Evolutionary conservation across 2,888 invertebrate genomes (phyloP), one percentile per base, ranked within the genome.

Genomic region (Rhamphomyia laevipes): DNA sequence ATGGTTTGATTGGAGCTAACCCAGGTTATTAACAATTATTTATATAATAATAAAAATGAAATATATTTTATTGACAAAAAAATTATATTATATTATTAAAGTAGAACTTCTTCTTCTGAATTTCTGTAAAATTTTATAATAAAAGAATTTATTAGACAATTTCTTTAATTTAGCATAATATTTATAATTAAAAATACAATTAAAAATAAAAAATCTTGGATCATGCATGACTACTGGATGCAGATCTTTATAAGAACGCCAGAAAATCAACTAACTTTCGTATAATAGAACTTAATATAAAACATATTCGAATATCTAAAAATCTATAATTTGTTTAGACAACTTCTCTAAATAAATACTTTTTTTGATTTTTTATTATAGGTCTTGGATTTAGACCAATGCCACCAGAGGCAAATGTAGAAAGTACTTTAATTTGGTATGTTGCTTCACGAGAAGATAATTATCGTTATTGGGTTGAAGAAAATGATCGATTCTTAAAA

Each of bases 341-440:
- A 9, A 37, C 16, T 49, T 46, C 27, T 23, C 23, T 15, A 21
- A 33, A 30, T n/a, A 33, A 13, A 48, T 47, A 48, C 23, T 43
- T 50, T 51, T 43, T 44, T 18, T 35, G 48, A 41, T 38, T 42
- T 13, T 45, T 51, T 51, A 50, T 62, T 65, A 15, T 71, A 91
- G 93, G 95, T 65, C 80, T 99, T 64, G 96, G 96, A 57, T 97
- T 95, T 76, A 80, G 96, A 66, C 99, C 99, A 55, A 90, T 92
- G 86, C 93, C 91, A 57, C 83, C 92, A 60, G 86, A 87, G 61
- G 80, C 81, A 52, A 92, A 89, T 70, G 90, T 93, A 59, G 94
- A 94, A 70, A 95, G 94, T 69, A 96, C 96, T 55, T 80, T 99
- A 63, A 88, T 99, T 73, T 91, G 93, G 85, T 96, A 93, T 77